A percentile compares a stretch with the other conserved stretches of the same genome.
These are phyloP conservation scores for Ichneumoninae sp. DNA, from an alignment of 2,888 invertebrate genomes.

Conservation along the genomic window DNA sequence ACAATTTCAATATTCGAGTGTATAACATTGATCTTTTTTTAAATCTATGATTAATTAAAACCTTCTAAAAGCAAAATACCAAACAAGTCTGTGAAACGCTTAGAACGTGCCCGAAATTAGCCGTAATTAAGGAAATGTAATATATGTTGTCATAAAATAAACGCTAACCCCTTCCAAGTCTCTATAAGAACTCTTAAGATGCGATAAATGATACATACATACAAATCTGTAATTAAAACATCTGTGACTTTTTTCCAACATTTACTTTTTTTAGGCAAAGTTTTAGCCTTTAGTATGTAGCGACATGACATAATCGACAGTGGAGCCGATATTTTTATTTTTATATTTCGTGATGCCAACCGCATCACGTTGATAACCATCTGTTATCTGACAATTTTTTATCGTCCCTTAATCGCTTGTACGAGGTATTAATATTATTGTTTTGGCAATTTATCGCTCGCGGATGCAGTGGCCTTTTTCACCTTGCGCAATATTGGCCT, in stretches of 20 bases:
- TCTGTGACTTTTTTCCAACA: background rate
- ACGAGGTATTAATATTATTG: slow-evolving; percentile 16
- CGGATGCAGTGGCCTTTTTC: slow-evolving; percentile 32
- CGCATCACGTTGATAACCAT: background rate
- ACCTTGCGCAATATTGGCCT: slow-evolving; percentile 44
- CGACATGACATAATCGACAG: background rate
- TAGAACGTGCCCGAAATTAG: too few relatives aligned
- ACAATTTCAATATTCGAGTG: background rate
- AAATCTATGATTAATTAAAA: too few relatives aligned
- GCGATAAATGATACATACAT: too few relatives aligned
- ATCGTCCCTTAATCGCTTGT: slow-evolving; percentile 35
- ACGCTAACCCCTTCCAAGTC: too few relatives aligned
- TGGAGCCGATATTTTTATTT: background rate
- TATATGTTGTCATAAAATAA: too few relatives aligned
- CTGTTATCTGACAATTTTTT: slow-evolving; percentile 14
- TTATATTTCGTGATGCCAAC: background rate
- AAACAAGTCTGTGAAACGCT: too few relatives aligned
- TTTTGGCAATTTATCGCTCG: slow-evolving; percentile 47
- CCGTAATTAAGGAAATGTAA: too few relatives aligned
- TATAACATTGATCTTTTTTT: background rate
- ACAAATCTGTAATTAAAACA: background rate
- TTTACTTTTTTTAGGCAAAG: background rate
- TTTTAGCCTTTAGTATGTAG: background rate
- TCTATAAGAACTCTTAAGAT: too few relatives aligned
- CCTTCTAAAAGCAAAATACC: too few relatives aligned